phyloP scores from a whole-genome alignment of 2,888 invertebrate genomes.

The Coelogynopora nodosa region DNA sequence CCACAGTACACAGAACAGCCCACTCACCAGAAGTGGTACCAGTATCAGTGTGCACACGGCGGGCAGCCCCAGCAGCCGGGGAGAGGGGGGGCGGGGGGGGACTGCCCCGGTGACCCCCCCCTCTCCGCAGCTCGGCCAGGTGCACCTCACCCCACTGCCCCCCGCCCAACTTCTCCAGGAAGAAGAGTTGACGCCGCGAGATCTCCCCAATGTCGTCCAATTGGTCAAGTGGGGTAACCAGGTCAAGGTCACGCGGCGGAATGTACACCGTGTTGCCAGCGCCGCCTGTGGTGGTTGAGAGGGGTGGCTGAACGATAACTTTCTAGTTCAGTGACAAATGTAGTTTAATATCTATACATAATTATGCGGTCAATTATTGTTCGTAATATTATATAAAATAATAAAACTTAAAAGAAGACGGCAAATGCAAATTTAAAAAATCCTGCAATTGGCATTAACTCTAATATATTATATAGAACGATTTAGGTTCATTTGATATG shows the following conservation, averaged over 20 bases:
- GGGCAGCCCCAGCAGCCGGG: neutral
- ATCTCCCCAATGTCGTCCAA: conserved; percentile 70
- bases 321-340: no score
- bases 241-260: conserved; percentile 62
- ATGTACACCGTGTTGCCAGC: conserved; percentile 63
- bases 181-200: conserved; percentile 75
- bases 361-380: no score
- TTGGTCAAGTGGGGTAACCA: conserved; percentile 51
- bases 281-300: no score
- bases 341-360: no score
- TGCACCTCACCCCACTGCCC: conserved; percentile 79
- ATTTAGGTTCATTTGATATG: no score
- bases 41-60: neutral
- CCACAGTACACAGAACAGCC: no score
- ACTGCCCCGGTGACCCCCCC: conserved; percentile 69
- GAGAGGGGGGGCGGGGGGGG: conserved; percentile 53
- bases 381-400: no score
- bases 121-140: conserved; percentile 55
- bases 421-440: no score
- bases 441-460: no score
- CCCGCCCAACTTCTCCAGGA: conserved; percentile 81
- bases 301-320: no score
- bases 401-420: no score
- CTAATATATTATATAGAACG: no score
- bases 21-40: neutral